Evolutionary conservation across 2,888 invertebrate genomes (phyloP).

Genomic region (Podabrus alpinus): DNA sequence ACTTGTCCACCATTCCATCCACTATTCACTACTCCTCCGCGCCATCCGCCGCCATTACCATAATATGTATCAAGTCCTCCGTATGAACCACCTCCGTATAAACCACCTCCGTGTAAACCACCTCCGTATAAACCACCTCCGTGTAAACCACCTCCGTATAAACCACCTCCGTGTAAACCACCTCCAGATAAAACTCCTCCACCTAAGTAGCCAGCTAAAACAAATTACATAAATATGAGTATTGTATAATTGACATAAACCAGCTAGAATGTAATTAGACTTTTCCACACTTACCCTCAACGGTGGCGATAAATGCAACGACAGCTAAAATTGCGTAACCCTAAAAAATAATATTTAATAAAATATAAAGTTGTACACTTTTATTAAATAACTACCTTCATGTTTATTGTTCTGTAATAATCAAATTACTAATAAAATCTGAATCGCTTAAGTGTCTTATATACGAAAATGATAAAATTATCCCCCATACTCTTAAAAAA

Average conservation of each 20-base stretch:
- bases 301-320: background rate
- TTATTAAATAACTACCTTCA: background rate
- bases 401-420: background rate
- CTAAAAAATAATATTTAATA: background rate
- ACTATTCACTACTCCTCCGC: background rate
- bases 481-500: background rate
- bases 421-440: background rate
- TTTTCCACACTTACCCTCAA: background rate
- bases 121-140: no score
- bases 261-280: background rate
- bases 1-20: background rate
- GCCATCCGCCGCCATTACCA: background rate
- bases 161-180: background rate
- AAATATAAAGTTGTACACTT: background rate
- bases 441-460: background rate
- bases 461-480: background rate
- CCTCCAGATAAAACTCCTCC: background rate
- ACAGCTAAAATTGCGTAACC: background rate
- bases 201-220: background rate
- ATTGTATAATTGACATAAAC: no score
- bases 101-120: no score
- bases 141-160: background rate
- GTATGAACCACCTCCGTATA: no score
- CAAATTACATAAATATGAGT: no score
- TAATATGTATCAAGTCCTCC: no score